Evolutionary conservation across 37 sponge, comb jelly and placozoan species (phyloP).

Genomic region (Hexactinellida sp.): DNA sequence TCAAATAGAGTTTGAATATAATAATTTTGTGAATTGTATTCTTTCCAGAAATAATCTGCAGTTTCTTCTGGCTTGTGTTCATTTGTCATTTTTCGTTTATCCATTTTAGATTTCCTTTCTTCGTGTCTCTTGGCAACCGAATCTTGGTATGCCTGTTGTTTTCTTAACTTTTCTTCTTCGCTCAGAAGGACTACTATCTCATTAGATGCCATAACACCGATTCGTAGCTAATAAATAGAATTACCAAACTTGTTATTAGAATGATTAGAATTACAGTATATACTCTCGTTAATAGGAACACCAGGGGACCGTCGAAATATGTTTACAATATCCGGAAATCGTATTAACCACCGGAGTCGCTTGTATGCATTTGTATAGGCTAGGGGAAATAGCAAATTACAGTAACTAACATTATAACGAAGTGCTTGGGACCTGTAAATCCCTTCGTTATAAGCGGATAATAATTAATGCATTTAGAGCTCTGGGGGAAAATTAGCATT

Average conservation of each 20-base stretch:
- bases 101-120: not conserved
- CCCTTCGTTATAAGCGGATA: too few relatives aligned
- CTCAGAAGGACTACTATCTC: not conserved
- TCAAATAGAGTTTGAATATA: not conserved
- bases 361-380: too few relatives aligned
- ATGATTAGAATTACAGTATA: not conserved
- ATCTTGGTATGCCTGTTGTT: not conserved
- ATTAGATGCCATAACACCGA: not conserved
- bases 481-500: too few relatives aligned
- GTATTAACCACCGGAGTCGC: not conserved
- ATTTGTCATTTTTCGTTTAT: not conserved
- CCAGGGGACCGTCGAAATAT: not conserved
- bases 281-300: not conserved
- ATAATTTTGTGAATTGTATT: not conserved
- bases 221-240: not conserved
- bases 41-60: not conserved
- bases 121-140: not conserved
- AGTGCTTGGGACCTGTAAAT: too few relatives aligned
- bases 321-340: not conserved
- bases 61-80: conserved; percentile 4
- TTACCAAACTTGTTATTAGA: too few relatives aligned
- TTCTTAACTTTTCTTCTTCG: not conserved
- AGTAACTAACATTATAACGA: too few relatives aligned
- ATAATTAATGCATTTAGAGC: too few relatives aligned
- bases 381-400: too few relatives aligned